A percentile compares a stretch with the other conserved stretches of the same genome.
Conservation (phyloP, 2,888 invertebrate species). For the Temnothorax rugatulus region DNA sequence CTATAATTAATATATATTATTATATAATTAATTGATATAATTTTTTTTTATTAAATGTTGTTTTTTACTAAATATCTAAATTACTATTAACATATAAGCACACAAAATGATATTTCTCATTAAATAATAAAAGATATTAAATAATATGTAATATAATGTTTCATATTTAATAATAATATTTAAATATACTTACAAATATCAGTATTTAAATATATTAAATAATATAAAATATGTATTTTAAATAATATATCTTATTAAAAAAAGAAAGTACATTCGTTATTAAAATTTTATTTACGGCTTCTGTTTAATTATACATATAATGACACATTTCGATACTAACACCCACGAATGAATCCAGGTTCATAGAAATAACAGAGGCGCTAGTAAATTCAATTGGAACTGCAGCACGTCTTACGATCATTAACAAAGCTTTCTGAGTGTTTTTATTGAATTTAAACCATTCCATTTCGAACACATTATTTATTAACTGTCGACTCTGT, state of each 20-base stretch:
- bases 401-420: constrained; percentile 63
- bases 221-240: background rate
- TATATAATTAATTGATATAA: background rate
- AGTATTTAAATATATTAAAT: no score
- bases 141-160: background rate
- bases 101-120: background rate
- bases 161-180: no score
- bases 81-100: background rate
- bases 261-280: background rate
- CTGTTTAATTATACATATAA: background rate
- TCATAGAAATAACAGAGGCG: constrained; percentile 63
- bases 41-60: background rate
- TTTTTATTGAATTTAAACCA: constrained; percentile 58
- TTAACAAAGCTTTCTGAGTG: constrained; percentile 58
- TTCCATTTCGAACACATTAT: constrained; percentile 67
- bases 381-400: constrained; percentile 68
- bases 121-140: background rate
- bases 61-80: background rate
- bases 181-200: no score
- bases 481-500: constrained; percentile 66
- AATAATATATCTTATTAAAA: background rate
- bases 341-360: constrained; percentile 67
- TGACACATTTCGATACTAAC: constrained; percentile 61
- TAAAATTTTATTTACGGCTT: background rate
- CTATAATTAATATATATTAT: background rate